Evolutionary conservation across 92 coral and sea anemone species (phyloP), one percentile per base, ranked within the genome.

Genomic region (Desmophyllum pertusum): DNA sequence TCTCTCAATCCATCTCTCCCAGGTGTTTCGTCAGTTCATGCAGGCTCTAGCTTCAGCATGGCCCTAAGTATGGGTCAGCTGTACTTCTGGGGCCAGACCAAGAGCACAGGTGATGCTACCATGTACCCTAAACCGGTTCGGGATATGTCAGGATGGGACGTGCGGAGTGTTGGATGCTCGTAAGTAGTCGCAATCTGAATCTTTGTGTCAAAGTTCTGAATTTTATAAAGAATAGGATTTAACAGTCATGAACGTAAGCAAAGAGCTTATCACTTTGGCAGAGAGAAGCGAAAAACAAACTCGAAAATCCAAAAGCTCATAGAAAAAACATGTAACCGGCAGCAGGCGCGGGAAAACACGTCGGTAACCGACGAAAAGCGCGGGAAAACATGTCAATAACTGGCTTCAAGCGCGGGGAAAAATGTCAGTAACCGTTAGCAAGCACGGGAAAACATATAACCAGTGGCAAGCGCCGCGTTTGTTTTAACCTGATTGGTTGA

Each of bases 51-150:
- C 2, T 94, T 91, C 90, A 88, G 93, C 75, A 84, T 94, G 95
- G 93, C 93, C 1, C 70, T 92, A 7, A 65, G 95, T 48, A 63
- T 81, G 78, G 90, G 87, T n/a, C 98, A 94, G 85, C 65, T 94
- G 83, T 94, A 81, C 84, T 92, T 94, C 88, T 94, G 98, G 98
- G 98, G 98, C 1, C 92, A 84, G 75, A 94, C 98, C 27, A 94
- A 94, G 87, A 65, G 74, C 51, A 84, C 98, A 2, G 90, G 98
- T 25, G 98, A 94, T 73, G 98, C 98, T 0, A 85, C 98, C 30
- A 94, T 94, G 98, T 94, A 94, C 80, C 98, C 98, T 30, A 94
- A 94, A 81, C 95, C 89, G 27, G 98, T 94, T 8, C 92, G 93
- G 50, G 95, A 94, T 81, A 85, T 94, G 88, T 52, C 77, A 41